Conservation (phyloP, 2,797 vertebrate species). For the Pseudocheirus occidentalis region DNA sequence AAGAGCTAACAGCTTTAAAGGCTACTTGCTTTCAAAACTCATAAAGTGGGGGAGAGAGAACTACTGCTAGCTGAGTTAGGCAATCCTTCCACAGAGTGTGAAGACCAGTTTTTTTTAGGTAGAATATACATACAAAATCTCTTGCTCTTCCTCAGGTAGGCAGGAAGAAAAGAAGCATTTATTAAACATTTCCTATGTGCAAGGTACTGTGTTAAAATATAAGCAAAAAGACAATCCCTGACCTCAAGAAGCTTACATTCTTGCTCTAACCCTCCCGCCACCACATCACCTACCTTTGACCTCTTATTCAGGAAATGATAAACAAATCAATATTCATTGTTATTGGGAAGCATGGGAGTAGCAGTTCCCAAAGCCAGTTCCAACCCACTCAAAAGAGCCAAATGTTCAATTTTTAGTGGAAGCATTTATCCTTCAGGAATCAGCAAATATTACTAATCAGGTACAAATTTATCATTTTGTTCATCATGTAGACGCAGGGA, state of each 20-base stretch:
- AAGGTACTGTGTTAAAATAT: neutral
- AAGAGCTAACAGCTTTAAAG: neutral
- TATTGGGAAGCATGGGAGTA: too few relatives aligned
- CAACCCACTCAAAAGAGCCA: neutral
- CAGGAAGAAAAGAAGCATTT: neutral
- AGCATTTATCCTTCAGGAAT: neutral
- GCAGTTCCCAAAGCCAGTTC: too few relatives aligned
- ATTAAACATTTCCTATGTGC: neutral
- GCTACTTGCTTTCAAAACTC: neutral
- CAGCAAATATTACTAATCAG: neutral
- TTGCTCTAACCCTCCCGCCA: too few relatives aligned
- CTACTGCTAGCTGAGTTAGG: constrained; percentile 43
- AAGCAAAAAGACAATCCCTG: neutral
- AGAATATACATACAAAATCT: constrained; percentile 46
- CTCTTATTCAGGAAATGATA: too few relatives aligned
- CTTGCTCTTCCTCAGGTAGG: neutral
- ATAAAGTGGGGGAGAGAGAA: neutral
- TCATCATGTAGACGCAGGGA: neutral
- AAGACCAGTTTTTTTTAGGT: constrained; percentile 52
- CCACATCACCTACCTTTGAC: too few relatives aligned
- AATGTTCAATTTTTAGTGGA: neutral
- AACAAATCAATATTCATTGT: too few relatives aligned
- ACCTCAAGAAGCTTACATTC: neutral
- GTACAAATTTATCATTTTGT: neutral
- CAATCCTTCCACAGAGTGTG: constrained; percentile 49